A percentile compares a stretch with the other conserved stretches of the same genome.
These are phyloP conservation scores for Amblyteles armatorius DNA, from an alignment of 2,888 invertebrate genomes.

Conservation along the genomic window DNA sequence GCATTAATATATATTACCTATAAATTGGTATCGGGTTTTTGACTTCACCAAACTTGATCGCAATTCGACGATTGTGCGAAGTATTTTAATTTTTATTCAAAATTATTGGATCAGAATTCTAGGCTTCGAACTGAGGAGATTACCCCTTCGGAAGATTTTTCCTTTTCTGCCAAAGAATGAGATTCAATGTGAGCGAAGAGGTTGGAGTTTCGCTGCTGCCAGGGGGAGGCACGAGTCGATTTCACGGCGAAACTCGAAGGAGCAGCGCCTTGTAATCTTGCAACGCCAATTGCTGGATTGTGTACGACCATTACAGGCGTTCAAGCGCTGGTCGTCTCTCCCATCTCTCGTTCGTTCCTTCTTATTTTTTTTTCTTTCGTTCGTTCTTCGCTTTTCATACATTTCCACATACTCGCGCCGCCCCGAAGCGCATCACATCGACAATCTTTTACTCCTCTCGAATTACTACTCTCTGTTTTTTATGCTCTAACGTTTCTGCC, in stretches of 20 bases:
- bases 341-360: constrained; percentile 34
- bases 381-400: constrained; percentile 30
- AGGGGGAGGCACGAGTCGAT: constrained; percentile 41
- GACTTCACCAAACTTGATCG: not conserved
- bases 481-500: constrained; percentile 2
- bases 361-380: constrained; percentile 13
- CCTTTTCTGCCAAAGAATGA: not conserved
- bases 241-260: constrained; percentile 50
- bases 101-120: not conserved
- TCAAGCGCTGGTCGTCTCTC: constrained; percentile 36
- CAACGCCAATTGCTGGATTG: constrained; percentile 64
- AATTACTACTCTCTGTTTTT: constrained; percentile 30
- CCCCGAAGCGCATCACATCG: constrained; percentile 37
- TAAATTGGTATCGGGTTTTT: not conserved
- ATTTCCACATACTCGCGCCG: constrained; percentile 33
- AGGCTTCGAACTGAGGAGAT: not conserved
- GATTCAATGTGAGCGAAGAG: not conserved
- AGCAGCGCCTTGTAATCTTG: constrained; percentile 59
- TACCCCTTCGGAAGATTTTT: not conserved
- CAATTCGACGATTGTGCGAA: not conserved
- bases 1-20: not conserved
- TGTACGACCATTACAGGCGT: constrained; percentile 56
- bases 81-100: not conserved
- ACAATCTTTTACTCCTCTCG: constrained; percentile 33
- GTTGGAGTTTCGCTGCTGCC: constrained; percentile 23